Evolutionary conservation across 2,797 vertebrate genomes (phyloP).

Genomic region (Dipus sagitta): DNA sequence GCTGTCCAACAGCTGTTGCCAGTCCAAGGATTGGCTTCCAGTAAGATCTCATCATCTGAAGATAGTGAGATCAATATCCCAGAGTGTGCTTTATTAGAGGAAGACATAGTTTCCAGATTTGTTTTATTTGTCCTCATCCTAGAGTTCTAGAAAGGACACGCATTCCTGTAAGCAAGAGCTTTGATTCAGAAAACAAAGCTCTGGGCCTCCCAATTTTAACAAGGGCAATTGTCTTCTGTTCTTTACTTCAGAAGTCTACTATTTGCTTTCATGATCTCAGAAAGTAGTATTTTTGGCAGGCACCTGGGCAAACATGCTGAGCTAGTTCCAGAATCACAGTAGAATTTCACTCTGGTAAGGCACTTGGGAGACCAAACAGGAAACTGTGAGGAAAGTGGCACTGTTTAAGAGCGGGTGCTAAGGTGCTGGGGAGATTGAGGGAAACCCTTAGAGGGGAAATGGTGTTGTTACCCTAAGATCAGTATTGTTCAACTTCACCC

Average conservation of each 20-base stretch:
- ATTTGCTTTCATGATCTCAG: neutral
- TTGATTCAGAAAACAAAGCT: neutral
- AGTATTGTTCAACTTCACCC: neutral
- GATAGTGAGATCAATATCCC: neutral
- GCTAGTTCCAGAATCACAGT: neutral
- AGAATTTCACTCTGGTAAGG: neutral
- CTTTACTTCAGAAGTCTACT: neutral
- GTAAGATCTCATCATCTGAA: neutral
- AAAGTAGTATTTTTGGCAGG: neutral
- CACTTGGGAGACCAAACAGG: neutral
- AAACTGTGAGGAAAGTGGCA: neutral
- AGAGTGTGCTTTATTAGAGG: neutral
- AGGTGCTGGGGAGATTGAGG: neutral
- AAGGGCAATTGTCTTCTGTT: neutral
- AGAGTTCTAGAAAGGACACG: constrained; percentile 35
- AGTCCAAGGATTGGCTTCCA: constrained; percentile 3
- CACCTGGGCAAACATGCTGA: neutral
- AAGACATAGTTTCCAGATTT: neutral
- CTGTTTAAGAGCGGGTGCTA: neutral
- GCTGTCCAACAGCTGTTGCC: neutral
- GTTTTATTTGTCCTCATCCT: neutral
- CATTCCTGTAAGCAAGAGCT: neutral
- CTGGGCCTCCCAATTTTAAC: neutral
- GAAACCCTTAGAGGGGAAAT: constrained; percentile 2
- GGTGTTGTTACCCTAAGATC: constrained; percentile 23